Evolutionary conservation across 2,113 vertebrate species (phyloP), one percentile per base, ranked within the genome.

Genomic region (Talpa occidentalis): DNA sequence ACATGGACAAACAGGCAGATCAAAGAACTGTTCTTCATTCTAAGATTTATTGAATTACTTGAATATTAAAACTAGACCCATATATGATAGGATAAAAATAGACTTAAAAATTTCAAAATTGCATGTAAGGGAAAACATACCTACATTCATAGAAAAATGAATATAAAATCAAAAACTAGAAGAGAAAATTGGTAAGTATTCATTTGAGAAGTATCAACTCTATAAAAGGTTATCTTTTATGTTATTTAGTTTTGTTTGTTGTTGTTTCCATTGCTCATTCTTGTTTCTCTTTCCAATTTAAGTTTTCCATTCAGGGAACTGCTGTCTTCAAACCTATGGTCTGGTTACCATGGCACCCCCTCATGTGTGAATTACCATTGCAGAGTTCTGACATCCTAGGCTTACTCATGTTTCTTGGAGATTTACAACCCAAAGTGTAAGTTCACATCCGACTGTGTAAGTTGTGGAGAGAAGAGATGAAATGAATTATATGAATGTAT

Each of bases 41-140:
- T 54, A 69, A 76, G 5, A 69, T 60, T 83, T 84, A 78, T 60
- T 78, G 6, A 82, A 56, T 78, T 76, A 73, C 77, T 70, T 78
- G 72, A 72, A 49, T 59, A 79, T 90, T 83, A 59, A 88, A 95
- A 91, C 17, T 56, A 3, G 24, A 10, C 21, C 74, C 52, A 56
- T 44, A 88, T 28, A n/a, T 40, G 74, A 79, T 28, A 24, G 28
- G 24, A 59, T 85, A 86, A 77, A 84, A 90, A 67, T 78, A 86
- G 56, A 86, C 52, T 37, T 88, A 72, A 72, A 10, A 84, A 59
- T 56, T 83, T 76, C 21, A 73, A 90, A 96, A 67, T 90, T 60
- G 12, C 44, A 7, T 74, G 11, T 26, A 69, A 69, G 17, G 72
- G 40, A 40, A 72, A 88, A 64, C 35, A n/a, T 3, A 80, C 14